Percentiles rank a stretch among this genome's conserved stretches.
Conservation (phyloP, 37 sponge, comb jelly and placozoan genomes). For the Beroe ovata region DNA sequence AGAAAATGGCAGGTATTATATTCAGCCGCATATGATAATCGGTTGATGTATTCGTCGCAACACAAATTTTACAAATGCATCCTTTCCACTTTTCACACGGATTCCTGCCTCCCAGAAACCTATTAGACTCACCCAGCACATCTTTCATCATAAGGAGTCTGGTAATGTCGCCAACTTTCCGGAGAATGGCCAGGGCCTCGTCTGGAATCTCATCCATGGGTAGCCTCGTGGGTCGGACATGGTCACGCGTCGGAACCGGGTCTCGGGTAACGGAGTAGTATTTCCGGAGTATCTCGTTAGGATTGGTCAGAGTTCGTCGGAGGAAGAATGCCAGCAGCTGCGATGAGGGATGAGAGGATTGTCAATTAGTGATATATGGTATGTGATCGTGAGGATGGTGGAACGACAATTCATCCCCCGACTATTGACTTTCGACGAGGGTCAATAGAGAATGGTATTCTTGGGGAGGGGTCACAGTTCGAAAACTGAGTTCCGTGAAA, state of each 20-base stretch:
- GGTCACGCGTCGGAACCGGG: neutral
- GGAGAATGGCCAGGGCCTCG: neutral
- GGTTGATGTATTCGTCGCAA: neutral
- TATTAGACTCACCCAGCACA: conserved; percentile 2
- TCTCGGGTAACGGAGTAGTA: conserved; percentile 12
- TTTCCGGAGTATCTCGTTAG: neutral
- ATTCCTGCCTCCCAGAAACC: too few relatives aligned
- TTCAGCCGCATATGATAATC: too few relatives aligned
- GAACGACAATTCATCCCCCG: too few relatives aligned
- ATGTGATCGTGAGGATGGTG: too few relatives aligned
- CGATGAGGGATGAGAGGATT: too few relatives aligned
- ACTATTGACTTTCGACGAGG: too few relatives aligned
- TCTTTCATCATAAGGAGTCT: conserved; percentile 50
- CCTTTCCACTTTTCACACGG: neutral
- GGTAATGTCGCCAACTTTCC: conserved; percentile 27
- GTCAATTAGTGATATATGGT: too few relatives aligned
- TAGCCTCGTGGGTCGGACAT: neutral
- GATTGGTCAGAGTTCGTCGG: neutral
- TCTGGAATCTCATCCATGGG: conserved; percentile 37
- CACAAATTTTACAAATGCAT: neutral
- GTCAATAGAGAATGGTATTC: too few relatives aligned
- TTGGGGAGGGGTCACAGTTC: neutral
- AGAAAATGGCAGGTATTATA: too few relatives aligned
- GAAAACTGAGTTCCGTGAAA: too few relatives aligned
- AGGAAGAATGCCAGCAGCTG: conserved; percentile 63